Evolutionary conservation across 2,888 invertebrate species (phyloP), one percentile per base, ranked within the genome.

Genomic region (Notodonta dromedarius): DNA sequence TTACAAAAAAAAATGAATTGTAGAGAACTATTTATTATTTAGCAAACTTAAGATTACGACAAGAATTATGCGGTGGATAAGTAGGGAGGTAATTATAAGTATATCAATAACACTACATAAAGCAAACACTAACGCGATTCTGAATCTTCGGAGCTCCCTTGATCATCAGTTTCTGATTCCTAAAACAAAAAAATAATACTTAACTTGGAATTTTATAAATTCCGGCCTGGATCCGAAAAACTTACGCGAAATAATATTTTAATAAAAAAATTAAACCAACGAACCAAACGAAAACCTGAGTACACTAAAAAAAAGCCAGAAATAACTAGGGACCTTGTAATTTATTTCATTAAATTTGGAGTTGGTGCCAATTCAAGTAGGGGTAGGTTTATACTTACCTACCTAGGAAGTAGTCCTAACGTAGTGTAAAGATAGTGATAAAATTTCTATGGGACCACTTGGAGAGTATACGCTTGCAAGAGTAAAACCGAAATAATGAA

Each of bases 111-210:
- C 4, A 46, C 46, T n/a, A n/a, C 46, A 46, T 46, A 7, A 46
- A 46, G 46, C 46, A n/a, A n/a, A 68, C 69, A 57, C 76, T 79
- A 91, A 69, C 88, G 90, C 5, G 92, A 92, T 74, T 92, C 93
- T 2, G 88, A 86, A 60, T 90, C 91, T 66, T 90, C 91, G 7
- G 92, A 87, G 14, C 88, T 81, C 12, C 85, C 86, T 52, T 84
- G 79, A 46, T 89, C 91, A 51, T 84, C 90, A 48, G 89, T 83
- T 58, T 83, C 91, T 1, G 90, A 86, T 55, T 85, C 90, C 92
- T 92, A 74, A 3, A 76, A 77, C 62, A 69, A 65, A 67, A 65
- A 71, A 62, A 64, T 32, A 24, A 40, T 32, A 40, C 39, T 24
- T 4, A 4, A 16, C 63, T 50, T n/a, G 13, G 12, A 57, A 48